Base-by-base conservation (phyloP, 2,888 invertebrate species). In the Nipponacmea schrenckii region DNA sequence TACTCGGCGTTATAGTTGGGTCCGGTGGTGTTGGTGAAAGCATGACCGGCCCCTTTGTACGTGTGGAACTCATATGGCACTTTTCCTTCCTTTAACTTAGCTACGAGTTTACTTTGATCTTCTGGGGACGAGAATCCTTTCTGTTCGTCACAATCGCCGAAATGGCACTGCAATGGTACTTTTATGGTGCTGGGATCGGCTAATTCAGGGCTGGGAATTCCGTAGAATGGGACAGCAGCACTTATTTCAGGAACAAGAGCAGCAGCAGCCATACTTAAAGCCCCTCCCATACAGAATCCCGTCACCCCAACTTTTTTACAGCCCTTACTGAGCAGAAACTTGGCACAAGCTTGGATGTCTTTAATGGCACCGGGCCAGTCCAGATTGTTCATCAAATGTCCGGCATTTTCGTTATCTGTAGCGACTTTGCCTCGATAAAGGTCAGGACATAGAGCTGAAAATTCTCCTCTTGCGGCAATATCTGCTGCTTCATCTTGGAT, bases 231-330 rank as follows among this genome's bases (percentile, higher is more conserved):
- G 7, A 82, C 84, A 1, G 85, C 77, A 0, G 86, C 87, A 39
- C 80, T 81, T 17, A 85, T 76, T 39, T 84, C 85, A 14, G 75
- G 71, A 3, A 84, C 72, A 5, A 79, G 68, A 0, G 77, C 81
- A 0, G 84, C 86, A 0, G 83, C 77, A 0, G 83, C 84, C 50
- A 86, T 69, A 20, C 78, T 70, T 45, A 87, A 74, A 7, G 86
- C 87, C 8, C 87, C 86, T 24, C 87, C 87, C 86, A 87, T 85
- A 72, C 87, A 86, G 78, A 86, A 87, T 10, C 87, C 87, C 1
- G 84, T 84, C n/a, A 86, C 86, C 0, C 86, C 87, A 24, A 87
- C 84, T 80, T 85, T 75, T 20, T 65, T 73, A 69, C 85, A 84
- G 5, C 85, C 84, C n/a, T 70, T 74, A 7, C 20, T n/a, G 45